Evolutionary conservation across 2,797 vertebrate genomes (phyloP).

Genomic region (Acrocephalus scirpaceus): DNA sequence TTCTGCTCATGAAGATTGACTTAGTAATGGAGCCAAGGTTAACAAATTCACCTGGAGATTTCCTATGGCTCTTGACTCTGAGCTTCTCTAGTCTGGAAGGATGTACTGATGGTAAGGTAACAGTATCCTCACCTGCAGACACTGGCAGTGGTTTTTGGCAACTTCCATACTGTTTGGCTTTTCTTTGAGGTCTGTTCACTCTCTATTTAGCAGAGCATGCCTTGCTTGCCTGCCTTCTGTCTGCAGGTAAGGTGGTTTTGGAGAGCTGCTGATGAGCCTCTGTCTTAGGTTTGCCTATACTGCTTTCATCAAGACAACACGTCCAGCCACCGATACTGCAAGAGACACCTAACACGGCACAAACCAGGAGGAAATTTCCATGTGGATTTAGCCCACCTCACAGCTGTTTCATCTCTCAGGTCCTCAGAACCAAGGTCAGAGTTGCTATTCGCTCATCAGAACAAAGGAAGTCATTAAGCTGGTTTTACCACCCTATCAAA

Average conservation of each 20-base stretch:
- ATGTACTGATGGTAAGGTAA: background rate
- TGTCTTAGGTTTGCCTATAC: background rate
- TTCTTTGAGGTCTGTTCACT: background rate
- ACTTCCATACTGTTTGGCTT: background rate
- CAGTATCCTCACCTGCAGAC: background rate
- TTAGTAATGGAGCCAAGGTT: background rate
- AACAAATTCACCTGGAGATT: slow-evolving; percentile 13
- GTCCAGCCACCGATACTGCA: background rate
- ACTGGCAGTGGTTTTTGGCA: background rate
- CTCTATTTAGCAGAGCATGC: background rate
- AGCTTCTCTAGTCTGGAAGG: background rate
- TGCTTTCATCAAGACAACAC: background rate
- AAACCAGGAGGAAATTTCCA: background rate
- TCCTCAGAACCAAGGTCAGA: slow-evolving; percentile 27
- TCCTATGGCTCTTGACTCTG: background rate
- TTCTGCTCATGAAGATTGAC: background rate
- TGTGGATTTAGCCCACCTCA: background rate
- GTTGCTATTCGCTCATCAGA: slow-evolving; percentile 28
- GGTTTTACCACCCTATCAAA: slow-evolving; percentile 65
- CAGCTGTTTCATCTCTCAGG: background rate
- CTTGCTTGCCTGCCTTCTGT: background rate
- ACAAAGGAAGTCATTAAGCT: slow-evolving; percentile 65
- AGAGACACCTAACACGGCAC: background rate
- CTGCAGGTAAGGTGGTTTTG: background rate
- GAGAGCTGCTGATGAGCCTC: background rate